Evolutionary conservation across 2,888 invertebrate genomes (phyloP).

Genomic region (Drosophila borealis): DNA sequence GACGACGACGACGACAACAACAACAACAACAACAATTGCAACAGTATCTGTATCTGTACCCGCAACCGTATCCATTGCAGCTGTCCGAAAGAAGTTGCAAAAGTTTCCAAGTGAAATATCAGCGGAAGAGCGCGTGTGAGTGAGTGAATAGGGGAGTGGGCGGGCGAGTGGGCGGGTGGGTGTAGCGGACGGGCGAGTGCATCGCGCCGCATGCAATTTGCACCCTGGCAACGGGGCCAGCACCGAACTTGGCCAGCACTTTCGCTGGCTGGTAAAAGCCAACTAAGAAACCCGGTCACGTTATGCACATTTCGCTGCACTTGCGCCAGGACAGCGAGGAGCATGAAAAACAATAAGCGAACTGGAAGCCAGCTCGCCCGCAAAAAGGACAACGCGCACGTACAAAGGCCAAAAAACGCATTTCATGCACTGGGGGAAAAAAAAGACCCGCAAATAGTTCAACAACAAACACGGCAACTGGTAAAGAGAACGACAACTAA

Average conservation of each 20-base stretch:
- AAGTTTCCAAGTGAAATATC: constrained; percentile 74
- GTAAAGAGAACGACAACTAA: constrained; percentile 41
- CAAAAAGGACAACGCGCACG: constrained; percentile 66
- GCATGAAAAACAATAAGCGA: constrained; percentile 71
- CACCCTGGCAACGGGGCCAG: constrained; percentile 20
- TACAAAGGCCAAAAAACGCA: constrained; percentile 80
- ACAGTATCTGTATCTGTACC: constrained; percentile 42
- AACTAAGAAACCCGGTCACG: constrained; percentile 80
- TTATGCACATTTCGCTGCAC: constrained; percentile 80
- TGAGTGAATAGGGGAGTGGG: background rate
- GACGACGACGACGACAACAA: constrained; percentile 14
- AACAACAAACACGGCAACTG: constrained; percentile 20
- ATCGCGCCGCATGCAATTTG: constrained; percentile 49
- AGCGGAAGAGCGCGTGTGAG: constrained; percentile 22
- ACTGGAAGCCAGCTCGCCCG: constrained; percentile 15
- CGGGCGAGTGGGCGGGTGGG: background rate
- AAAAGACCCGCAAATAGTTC: constrained; percentile 14
- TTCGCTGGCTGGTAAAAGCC: constrained; percentile 60
- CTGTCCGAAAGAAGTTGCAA: constrained; percentile 76
- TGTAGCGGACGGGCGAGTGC: constrained; percentile 4
- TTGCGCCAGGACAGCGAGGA: constrained; percentile 45
- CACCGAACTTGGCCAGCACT: constrained; percentile 57
- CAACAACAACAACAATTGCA: constrained; percentile 16
- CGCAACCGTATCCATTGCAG: constrained; percentile 64
- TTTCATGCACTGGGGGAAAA: constrained; percentile 55